A percentile compares a stretch with the other conserved stretches of the same genome.
phyloP scores from a whole-genome alignment of 2,113 vertebrate species.

The Chionodraco myersi region DNA sequence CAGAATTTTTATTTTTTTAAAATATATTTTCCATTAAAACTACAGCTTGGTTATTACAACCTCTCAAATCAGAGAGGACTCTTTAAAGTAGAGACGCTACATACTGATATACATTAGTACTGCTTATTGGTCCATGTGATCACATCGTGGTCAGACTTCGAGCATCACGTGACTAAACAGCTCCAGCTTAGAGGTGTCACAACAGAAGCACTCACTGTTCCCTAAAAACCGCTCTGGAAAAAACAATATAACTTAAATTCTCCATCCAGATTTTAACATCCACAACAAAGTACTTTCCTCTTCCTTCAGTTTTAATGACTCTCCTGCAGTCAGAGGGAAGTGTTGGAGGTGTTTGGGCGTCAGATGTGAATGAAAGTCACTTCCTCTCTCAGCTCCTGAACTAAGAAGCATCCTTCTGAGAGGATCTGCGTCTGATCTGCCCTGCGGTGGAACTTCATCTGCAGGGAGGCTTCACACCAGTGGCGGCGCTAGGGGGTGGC shows the following conservation, averaged over 20 bases:
- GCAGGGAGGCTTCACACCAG: slow-evolving; percentile 56
- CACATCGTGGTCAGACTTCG: too few relatives aligned
- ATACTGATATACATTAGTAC: too few relatives aligned
- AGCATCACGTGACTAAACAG: too few relatives aligned
- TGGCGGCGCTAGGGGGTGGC: too few relatives aligned
- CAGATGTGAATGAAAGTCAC: slow-evolving; percentile 11
- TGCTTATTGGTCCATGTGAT: too few relatives aligned
- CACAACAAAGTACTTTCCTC: background rate
- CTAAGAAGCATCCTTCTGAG: slow-evolving; percentile 34
- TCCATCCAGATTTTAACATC: background rate
- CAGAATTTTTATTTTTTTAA: too few relatives aligned
- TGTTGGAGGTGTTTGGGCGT: slow-evolving; percentile 11
- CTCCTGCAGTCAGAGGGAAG: background rate
- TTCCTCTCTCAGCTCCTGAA: slow-evolving; percentile 32
- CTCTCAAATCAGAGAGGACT: too few relatives aligned
- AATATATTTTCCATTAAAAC: too few relatives aligned
- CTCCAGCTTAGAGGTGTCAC: too few relatives aligned
- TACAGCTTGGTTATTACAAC: too few relatives aligned
- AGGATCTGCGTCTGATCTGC: slow-evolving; percentile 61
- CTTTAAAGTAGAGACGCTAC: too few relatives aligned
- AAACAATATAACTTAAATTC: background rate
- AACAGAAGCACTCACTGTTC: too few relatives aligned
- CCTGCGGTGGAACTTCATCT: slow-evolving; percentile 63
- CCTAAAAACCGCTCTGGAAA: background rate
- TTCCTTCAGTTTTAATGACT: background rate